Percentiles rank a stretch among this genome's conserved stretches.
phyloP scores from a whole-genome alignment of 2,113 vertebrate species.

The Strix aluco region DNA sequence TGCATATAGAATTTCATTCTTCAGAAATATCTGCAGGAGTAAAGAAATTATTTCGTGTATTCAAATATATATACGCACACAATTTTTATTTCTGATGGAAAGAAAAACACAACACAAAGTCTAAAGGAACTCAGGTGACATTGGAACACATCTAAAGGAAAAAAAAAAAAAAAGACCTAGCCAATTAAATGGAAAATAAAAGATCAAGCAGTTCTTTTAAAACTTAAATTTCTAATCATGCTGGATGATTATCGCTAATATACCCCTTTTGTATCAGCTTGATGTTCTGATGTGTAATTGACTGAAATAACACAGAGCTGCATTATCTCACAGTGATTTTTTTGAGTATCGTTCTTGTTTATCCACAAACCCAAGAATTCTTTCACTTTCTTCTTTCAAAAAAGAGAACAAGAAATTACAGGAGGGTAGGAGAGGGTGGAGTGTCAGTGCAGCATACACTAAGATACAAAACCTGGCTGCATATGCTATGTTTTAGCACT shows the following conservation, averaged over 20 bases:
- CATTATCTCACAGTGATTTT: not conserved
- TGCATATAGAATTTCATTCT: not conserved
- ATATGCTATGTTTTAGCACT: not conserved
- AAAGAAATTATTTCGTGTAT: not conserved
- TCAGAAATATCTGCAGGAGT: constrained; percentile 6
- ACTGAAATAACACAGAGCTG: not conserved
- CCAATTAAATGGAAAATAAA: not conserved
- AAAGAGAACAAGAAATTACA: not conserved
- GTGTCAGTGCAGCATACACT: not conserved
- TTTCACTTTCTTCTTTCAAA: not conserved
- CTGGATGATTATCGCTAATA: not conserved
- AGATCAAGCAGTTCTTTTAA: not conserved
- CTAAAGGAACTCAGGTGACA: constrained; percentile 3
- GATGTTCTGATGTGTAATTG: not conserved
- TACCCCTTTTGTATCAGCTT: not conserved
- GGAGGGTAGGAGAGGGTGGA: not conserved
- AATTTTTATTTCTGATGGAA: not conserved
- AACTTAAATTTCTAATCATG: not conserved
- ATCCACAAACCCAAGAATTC: not conserved
- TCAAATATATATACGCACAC: not conserved
- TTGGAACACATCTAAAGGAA: not conserved
- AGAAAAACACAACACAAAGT: not conserved
- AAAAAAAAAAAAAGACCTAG: not conserved
- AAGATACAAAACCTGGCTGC: not conserved
- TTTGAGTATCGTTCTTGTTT: not conserved